Evolutionary conservation across 2,888 invertebrate species (phyloP), one percentile per base, ranked within the genome.

Genomic region (Disparrhopalites patrizii): DNA sequence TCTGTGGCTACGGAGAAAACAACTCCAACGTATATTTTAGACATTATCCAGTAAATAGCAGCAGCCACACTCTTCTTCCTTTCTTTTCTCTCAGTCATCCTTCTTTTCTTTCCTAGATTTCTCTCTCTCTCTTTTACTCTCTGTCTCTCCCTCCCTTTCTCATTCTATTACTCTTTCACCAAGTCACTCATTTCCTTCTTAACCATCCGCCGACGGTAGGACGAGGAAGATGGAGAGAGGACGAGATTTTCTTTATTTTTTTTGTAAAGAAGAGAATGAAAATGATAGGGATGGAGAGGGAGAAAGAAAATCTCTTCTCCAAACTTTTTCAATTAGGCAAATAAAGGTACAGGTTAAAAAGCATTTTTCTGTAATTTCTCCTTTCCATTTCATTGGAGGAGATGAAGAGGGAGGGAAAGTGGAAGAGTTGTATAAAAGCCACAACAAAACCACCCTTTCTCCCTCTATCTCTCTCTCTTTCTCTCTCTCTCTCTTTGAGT

Each of bases 311-410:
- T 70, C 68, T 67, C 70, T 68, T 67, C 64, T 55, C 50, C 68
- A 73, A 75, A 75, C 71, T 75, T 75, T 75, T 75, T 75, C 75
- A 75, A 75, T 75, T 75, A 75, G 73, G 73, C 71, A 75, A 74
- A 75, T 75, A 75, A 75, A 75, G 75, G 75, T 75, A 67, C 70
- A 73, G 72, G 75, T 73, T 73, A 73, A 73, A 74, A 73, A 72
- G 71, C 73, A 73, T 73, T 73, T 73, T 72, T 74, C 73, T 75
- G 65, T 75, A 70, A 70, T 70, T 70, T 72, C 69, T 60, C 63
- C n/a, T 63, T 56, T 67, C 55, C 67, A 61, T 68, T 66, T 67
- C 63, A 38, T 36, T 43, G 47, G 62, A 33, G 28, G 57, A 57
- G 30, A 25, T 20, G 25, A 8, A 40, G 23, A 38, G 40, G 52